phyloP scores from a whole-genome alignment of 2,797 vertebrate species.

The Notolepis coatsorum region DNA sequence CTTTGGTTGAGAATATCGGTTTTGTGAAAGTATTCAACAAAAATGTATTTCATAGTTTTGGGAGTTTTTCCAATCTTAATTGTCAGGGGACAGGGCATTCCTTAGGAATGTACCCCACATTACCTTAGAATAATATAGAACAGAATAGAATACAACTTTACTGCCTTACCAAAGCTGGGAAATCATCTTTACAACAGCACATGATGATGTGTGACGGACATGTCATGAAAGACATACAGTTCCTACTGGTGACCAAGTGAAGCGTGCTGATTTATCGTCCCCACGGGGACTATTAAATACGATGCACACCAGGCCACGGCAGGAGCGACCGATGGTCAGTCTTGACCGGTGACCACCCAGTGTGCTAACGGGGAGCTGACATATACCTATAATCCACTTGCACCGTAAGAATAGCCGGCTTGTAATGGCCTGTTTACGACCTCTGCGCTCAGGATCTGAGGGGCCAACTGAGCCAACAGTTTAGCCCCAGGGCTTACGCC shows the following conservation, averaged over 20 bases:
- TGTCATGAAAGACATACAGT: no score
- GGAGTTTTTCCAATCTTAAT: no score
- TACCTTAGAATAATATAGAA: no score
- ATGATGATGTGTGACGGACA: no score
- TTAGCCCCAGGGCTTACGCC: conserved; percentile 22
- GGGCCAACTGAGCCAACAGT: conserved; percentile 22
- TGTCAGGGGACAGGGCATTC: no score
- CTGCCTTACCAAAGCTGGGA: no score
- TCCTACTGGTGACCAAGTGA: no score
- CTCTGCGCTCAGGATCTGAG: conserved; percentile 42
- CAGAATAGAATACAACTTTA: no score
- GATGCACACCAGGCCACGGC: neutral
- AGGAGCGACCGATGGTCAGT: conserved; percentile 1
- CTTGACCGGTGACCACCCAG: conserved; percentile 46
- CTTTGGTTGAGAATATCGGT: neutral
- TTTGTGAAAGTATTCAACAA: neutral
- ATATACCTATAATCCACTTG: conserved; percentile 45
- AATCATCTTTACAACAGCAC: no score
- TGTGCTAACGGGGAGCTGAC: conserved; percentile 27
- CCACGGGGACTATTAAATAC: no score
- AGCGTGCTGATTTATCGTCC: no score
- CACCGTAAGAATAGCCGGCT: conserved; percentile 65
- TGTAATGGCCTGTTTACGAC: conserved; percentile 62
- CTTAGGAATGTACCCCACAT: no score
- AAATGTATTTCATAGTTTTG: neutral